Base-by-base conservation (phyloP, 1,140 invertebrate species). In the Drosophila erecta region DNA sequence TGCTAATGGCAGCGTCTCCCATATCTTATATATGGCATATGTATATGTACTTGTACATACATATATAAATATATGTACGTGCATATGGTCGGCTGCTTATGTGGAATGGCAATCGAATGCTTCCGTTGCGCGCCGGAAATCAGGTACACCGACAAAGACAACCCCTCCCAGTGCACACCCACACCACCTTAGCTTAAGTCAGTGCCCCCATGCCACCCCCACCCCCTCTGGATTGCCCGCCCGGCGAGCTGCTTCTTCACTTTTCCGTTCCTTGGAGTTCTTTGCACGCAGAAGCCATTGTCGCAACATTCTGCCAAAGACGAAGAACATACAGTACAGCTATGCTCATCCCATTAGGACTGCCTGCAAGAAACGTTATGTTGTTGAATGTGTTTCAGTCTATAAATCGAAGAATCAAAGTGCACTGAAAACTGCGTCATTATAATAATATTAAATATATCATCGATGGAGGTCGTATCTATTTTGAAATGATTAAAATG, bases 71-170 rank as follows among this genome's bases (percentile, higher is more conserved):
- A 3, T 4, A 14, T 4, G 5, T 38, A 38, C 35, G 35, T 37
- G 14, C 14, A 38, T 38, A 38, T 14, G 14, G 37, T 14, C 40
- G 50, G 43, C 57, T 73, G 62, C 59, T 54, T 78, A 64, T 81
- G 56, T 43, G 51, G 72, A 61, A 35, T 70, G 64, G 56, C 81
- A 86, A 85, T 86, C 83, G 83, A 87, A 87, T 89, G 83, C 84
- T 89, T 89, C 85, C 84, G 84, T 64, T 84, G 72, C 38, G 57
- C 65, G 77, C 84, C 84, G 84, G 84, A 89, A 90, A 89, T 89
- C 84, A 89, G 84, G 84, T 89, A 87, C 72, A 78, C 22, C 69
- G 65, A 58, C 65, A 58, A 55, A 62, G 57, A 37, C 60, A 75
- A 11, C 54, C 12, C 38, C 30, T 27, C 20, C 15, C 33, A 33